A percentile compares a stretch with the other conserved stretches of the same genome.
These are phyloP conservation scores for Hemichromis elongatus DNA, from an alignment of 2,113 vertebrate genomes.

Conservation along the genomic window DNA sequence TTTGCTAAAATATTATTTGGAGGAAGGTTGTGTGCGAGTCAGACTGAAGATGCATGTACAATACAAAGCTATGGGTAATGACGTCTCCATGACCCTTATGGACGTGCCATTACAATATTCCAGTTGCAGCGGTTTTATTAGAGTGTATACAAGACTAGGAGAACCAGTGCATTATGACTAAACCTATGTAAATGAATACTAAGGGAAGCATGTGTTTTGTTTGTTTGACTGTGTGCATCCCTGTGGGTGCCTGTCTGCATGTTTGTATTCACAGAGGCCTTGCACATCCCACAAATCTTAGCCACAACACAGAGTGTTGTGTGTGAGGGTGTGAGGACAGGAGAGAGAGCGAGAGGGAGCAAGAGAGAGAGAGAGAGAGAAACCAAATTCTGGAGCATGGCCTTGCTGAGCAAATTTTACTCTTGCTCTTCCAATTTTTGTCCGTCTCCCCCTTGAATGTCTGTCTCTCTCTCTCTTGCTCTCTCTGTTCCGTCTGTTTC, in stretches of 20 bases:
- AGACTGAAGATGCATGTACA: slow-evolving; percentile 19
- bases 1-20: background rate
- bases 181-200: slow-evolving; percentile 40
- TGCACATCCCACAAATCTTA: slow-evolving; percentile 34
- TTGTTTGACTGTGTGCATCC: background rate
- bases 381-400: slow-evolving; percentile 4
- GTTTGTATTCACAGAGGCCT: slow-evolving; percentile 39
- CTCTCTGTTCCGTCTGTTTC: slow-evolving; percentile 20
- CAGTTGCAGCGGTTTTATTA: background rate
- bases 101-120: slow-evolving; percentile 18
- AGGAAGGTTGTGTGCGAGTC: background rate
- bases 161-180: background rate
- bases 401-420: slow-evolving; percentile 46
- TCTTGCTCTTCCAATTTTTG: background rate
- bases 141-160: background rate
- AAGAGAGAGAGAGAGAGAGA: background rate
- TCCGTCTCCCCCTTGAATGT: background rate
- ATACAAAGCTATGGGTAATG: background rate
- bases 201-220: background rate
- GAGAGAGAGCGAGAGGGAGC: background rate
- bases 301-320: slow-evolving; percentile 18
- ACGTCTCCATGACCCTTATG: background rate
- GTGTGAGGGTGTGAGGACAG: slow-evolving; percentile 40
- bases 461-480: background rate
- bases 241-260: slow-evolving; percentile 7